phyloP scores from a whole-genome alignment of 2,888 invertebrate species.

The Lymantria monacha region DNA sequence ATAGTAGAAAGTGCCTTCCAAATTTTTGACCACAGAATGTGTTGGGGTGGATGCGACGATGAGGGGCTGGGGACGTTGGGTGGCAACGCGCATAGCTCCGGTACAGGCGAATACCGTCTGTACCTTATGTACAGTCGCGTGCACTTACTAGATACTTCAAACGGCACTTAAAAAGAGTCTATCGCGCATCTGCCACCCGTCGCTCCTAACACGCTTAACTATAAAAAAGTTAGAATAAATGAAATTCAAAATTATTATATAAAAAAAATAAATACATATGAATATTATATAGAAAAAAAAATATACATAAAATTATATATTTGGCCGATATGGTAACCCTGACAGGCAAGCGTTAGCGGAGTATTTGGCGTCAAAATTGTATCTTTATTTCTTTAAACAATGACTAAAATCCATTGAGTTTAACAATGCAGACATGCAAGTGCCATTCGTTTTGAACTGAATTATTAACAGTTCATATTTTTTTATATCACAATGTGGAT shows the following conservation, averaged over 20 bases:
- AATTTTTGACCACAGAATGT: conserved; percentile 83
- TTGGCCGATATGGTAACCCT: conserved; percentile 86
- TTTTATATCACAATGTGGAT: conserved; percentile 60
- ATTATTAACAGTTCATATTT: conserved; percentile 54
- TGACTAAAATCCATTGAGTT: conserved; percentile 56
- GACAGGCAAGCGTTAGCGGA: conserved; percentile 85
- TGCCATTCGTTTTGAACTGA: conserved; percentile 77
- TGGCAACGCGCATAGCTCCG: conserved; percentile 35
- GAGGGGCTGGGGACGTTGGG: conserved; percentile 50
- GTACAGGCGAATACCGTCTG: too few relatives aligned
- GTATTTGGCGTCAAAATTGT: conserved; percentile 77
- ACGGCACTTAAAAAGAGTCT: background rate
- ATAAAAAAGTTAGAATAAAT: conserved; percentile 76
- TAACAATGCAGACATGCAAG: conserved; percentile 74
- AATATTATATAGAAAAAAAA: conserved; percentile 80
- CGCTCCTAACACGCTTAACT: conserved; percentile 70
- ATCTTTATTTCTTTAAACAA: conserved; percentile 51
- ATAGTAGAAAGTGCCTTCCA: conserved; percentile 93
- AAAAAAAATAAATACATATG: conserved; percentile 80
- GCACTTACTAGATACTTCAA: background rate
- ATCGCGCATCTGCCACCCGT: conserved; percentile 16
- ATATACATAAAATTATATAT: conserved; percentile 79
- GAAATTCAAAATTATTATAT: conserved; percentile 83
- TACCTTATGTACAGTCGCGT: too few relatives aligned
- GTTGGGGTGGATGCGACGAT: conserved; percentile 83